A percentile compares a stretch with the other conserved stretches of the same genome.
These are phyloP conservation scores for Thalassarche chlororhynchos DNA, from an alignment of 2,113 vertebrate genomes.

Conservation along the genomic window DNA sequence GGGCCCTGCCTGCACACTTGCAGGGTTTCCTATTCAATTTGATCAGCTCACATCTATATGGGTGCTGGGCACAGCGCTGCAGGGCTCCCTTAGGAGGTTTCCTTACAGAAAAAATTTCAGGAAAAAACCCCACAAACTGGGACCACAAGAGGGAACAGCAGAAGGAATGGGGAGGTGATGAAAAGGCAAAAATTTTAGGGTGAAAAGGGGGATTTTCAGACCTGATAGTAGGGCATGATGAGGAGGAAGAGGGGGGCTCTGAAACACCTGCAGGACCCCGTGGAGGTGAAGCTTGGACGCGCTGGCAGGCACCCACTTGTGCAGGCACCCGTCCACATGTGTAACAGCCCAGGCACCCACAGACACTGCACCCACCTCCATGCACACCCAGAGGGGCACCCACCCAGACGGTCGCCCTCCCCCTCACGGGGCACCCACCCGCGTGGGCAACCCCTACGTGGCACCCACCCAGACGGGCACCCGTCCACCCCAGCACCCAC, in stretches of 20 bases:
- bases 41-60: accelerated
- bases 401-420: accelerated
- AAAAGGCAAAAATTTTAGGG: neutral
- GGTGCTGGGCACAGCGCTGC: accelerated
- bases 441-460: accelerated
- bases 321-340: neutral
- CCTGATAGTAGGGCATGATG: accelerated
- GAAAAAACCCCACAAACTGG: accelerated
- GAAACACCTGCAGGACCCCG: neutral
- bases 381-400: neutral
- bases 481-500: neutral
- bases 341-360: neutral
- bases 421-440: too few species aligned
- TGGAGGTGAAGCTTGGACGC: accelerated
- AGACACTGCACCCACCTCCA: neutral
- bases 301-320: accelerated
- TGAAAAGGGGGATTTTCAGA: neutral
- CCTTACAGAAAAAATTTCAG: neutral
- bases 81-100: accelerated
- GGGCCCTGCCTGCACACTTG: accelerated
- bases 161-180: accelerated
- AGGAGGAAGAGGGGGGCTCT: neutral
- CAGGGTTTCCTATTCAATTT: accelerated
- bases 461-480: neutral
- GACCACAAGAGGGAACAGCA: neutral